phyloP scores from a whole-genome alignment of 1,140 invertebrate species.

The Lordiphosa clarofinis region DNA sequence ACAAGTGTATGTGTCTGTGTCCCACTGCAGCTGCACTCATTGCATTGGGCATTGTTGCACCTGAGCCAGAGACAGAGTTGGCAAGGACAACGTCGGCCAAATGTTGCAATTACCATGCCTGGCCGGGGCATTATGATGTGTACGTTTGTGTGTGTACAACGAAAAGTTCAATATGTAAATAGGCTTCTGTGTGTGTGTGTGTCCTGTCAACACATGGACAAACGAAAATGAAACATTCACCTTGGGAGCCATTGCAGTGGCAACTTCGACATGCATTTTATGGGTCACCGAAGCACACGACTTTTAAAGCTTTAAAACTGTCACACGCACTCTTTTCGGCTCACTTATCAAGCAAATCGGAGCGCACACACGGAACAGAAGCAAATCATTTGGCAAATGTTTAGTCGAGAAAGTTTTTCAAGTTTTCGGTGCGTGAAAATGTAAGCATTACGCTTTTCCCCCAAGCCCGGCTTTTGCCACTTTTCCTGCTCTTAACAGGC shows the following conservation, averaged over 20 bases:
- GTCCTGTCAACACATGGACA: conserved; percentile 66
- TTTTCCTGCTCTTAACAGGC: too few relatives aligned
- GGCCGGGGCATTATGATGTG: conserved; percentile 31
- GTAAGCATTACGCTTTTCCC: conserved; percentile 1
- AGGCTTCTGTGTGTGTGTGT: conserved; percentile 16
- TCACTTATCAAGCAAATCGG: conserved; percentile 12
- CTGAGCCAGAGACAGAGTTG: conserved; percentile 44
- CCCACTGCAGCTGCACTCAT: conserved; percentile 16
- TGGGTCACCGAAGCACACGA: conserved; percentile 47
- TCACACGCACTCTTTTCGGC: conserved; percentile 14
- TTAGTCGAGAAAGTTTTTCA: conserved; percentile 18
- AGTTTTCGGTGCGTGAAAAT: conserved; percentile 27
- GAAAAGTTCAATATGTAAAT: conserved; percentile 42
- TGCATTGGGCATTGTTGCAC: conserved; percentile 36
- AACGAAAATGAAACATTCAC: conserved; percentile 73
- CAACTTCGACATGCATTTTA: conserved; percentile 65
- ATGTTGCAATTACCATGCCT: conserved; percentile 72
- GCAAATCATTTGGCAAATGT: conserved; percentile 37
- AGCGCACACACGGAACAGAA: conserved; percentile 1
- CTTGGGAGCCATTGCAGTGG: conserved; percentile 69
- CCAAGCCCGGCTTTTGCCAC: too few relatives aligned
- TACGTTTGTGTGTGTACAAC: conserved; percentile 14
- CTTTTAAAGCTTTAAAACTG: conserved; percentile 33
- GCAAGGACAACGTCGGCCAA: conserved; percentile 45
- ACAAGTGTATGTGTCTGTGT: conserved; percentile 17